Percentiles rank a stretch among this genome's conserved stretches.
Evolutionary conservation across 2,888 invertebrate genomes (phyloP).

Genomic region (Zhengitettix transpicula): DNA sequence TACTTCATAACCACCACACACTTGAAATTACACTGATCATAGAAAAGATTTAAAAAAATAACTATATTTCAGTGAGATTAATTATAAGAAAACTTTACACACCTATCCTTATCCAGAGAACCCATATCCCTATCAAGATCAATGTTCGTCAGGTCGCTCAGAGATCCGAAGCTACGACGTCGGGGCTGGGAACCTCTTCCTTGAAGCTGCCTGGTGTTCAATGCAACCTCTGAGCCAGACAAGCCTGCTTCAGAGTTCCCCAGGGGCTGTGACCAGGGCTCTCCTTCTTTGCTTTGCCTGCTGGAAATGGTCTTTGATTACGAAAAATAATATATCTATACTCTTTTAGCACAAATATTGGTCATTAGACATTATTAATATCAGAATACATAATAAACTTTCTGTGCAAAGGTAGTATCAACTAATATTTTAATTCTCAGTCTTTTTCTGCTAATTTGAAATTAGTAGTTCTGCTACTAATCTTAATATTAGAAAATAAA

Average conservation of each 20-base stretch:
- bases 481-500: no score
- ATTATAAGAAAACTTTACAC: constrained; percentile 3
- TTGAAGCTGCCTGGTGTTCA: constrained; percentile 35
- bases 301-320: no score
- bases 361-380: no score
- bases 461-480: no score
- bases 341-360: no score
- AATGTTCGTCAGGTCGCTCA: constrained; percentile 65
- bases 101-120: constrained; percentile 47
- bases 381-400: no score
- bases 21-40: no score
- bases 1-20: no score
- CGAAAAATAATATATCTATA: no score
- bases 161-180: constrained; percentile 49
- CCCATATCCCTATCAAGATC: constrained; percentile 59
- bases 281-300: constrained; percentile 33
- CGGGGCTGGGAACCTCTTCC: constrained; percentile 20
- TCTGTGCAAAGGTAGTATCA: no score
- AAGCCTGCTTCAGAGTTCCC: constrained; percentile 47
- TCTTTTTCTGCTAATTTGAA: no score
- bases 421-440: no score
- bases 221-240: constrained; percentile 51
- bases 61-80: background rate
- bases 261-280: constrained; percentile 42
- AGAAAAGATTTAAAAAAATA: background rate